These are phyloP conservation scores for Schizopygopsis malacanthus DNA, from an alignment of 2,797 vertebrate species.

Conservation along the genomic window DNA sequence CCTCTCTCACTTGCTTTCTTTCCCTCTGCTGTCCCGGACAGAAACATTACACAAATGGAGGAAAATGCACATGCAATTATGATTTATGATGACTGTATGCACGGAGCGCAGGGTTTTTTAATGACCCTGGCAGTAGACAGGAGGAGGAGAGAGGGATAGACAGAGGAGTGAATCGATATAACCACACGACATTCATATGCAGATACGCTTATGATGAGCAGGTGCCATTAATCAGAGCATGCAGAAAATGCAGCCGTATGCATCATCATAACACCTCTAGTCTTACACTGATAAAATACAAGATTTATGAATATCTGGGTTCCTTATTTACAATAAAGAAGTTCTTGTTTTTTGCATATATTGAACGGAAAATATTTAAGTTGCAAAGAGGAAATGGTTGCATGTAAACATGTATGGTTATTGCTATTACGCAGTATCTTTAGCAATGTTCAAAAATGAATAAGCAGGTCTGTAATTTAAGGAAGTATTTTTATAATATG, in stretches of 20 bases:
- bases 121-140: constrained; percentile 70
- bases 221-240: constrained; percentile 80
- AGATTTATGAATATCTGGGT: constrained; percentile 14
- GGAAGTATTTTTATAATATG: background rate
- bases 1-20: constrained; percentile 1
- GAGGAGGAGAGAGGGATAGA: constrained; percentile 38
- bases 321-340: background rate
- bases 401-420: background rate
- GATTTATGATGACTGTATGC: constrained; percentile 83
- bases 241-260: constrained; percentile 20
- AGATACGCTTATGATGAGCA: constrained; percentile 82
- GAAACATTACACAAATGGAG: constrained; percentile 80
- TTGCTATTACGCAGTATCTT: background rate
- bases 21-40: constrained; percentile 64
- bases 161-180: constrained; percentile 74
- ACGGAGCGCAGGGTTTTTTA: constrained; percentile 78
- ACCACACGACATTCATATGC: constrained; percentile 79
- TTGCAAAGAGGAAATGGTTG: background rate
- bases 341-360: background rate
- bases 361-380: background rate
- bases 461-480: background rate
- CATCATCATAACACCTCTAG: constrained; percentile 39
- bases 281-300: constrained; percentile 11
- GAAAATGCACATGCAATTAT: constrained; percentile 84
- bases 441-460: background rate